phyloP scores from a whole-genome alignment of 2,888 invertebrate species.

The Patella pellucida region DNA sequence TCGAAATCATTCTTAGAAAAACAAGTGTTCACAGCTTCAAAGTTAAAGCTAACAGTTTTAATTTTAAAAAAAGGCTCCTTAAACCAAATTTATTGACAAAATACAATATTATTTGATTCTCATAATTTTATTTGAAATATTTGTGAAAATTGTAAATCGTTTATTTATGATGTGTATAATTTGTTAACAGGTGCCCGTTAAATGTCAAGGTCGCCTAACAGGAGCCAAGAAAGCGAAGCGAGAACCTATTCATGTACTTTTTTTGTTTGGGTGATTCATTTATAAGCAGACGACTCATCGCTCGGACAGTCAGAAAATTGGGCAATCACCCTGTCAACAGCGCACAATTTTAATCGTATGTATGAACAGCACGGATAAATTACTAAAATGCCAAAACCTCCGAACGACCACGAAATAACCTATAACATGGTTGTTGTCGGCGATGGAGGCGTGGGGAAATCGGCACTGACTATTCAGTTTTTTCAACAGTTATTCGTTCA shows the following conservation, averaged over 20 bases:
- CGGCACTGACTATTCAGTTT: constrained; percentile 92
- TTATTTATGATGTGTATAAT: background rate
- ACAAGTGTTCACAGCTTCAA: too few relatives aligned
- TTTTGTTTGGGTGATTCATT: background rate
- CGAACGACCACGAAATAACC: constrained; percentile 72
- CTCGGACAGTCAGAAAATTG: background rate
- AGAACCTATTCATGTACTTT: background rate
- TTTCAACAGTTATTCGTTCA: constrained; percentile 95
- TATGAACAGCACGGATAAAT: background rate
- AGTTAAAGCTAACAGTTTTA: too few relatives aligned
- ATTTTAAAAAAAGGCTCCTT: too few relatives aligned
- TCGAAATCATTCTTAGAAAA: too few relatives aligned
- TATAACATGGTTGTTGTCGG: constrained; percentile 94
- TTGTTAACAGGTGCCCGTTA: constrained; percentile 4
- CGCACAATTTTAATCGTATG: background rate
- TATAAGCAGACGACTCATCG: background rate
- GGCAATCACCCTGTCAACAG: background rate
- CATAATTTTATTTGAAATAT: too few relatives aligned
- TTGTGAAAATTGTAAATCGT: too few relatives aligned
- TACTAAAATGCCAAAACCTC: constrained; percentile 66
- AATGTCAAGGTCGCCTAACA: constrained; percentile 1
- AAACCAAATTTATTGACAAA: too few relatives aligned
- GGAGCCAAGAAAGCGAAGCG: constrained; percentile 9
- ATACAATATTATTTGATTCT: too few relatives aligned
- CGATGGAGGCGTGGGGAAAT: constrained; percentile 95